Base-by-base conservation (phyloP, 1,140 invertebrate genomes). In the Brachionus plicatilis region DNA sequence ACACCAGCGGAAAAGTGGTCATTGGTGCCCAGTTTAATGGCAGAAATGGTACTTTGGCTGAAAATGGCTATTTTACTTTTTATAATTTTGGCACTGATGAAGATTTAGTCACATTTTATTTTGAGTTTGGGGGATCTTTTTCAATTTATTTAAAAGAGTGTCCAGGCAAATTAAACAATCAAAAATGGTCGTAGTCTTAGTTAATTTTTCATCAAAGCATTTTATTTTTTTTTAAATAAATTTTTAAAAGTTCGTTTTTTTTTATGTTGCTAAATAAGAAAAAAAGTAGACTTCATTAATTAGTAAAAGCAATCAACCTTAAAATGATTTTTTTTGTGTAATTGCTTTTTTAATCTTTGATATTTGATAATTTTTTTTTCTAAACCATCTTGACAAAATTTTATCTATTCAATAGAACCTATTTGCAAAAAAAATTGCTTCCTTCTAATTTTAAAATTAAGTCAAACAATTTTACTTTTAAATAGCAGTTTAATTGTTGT, bases 51-150 rank as follows among this genome's bases (percentile, higher is more conserved):
- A 76, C 72, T n/a, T 12, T 50, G 17, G 2, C 72, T 3, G 72
- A 76, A 76, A 76, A 76, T 76, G 72, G 72, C 24, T 76, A 76
- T 50, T 76, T 76, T 76, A 50, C 72, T 12, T 76, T 76, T 76
- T 76, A 50, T 50, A 76, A 53, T 76, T 76, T 50, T 50, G 72
- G 72, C 3, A 76, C 72, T 12, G 72, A 76, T 14, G 72, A 76
- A 29, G 72, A 76, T 27, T 50, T 76, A 7, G 72, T 76, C 4
- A 76, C 43, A 50, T 76, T 76, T 76, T 76, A 27, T 50, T 76
- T 76, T 50, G 43, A 76, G 24, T 76, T 76, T 50, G 72, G 72
- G 14, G 72, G 72, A 11, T 76, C 43, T 47, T 50, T 47, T 76
- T 76, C 72, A 7, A 47, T 76, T 29, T 76, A 76, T 76, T 3